A percentile compares a stretch with the other conserved stretches of the same genome.
phyloP scores from a whole-genome alignment of 2,888 invertebrate species.

The Galerucella pusilla region DNA sequence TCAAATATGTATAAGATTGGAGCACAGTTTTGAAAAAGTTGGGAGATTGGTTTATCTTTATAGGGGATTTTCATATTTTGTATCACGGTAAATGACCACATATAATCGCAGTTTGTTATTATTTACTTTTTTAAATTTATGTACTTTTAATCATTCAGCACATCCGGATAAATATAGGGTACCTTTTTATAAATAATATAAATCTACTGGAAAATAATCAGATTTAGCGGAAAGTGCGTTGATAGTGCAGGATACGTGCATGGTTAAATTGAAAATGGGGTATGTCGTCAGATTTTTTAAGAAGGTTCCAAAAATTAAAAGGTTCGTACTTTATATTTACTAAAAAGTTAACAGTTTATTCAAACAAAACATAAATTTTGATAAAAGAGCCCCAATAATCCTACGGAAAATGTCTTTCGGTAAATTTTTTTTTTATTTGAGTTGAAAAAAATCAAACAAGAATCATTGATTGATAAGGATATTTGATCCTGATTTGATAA shows the following conservation, averaged over 20 bases:
- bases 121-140: not conserved
- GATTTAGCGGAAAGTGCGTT: not conserved
- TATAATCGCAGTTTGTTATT: not conserved
- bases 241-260: not conserved
- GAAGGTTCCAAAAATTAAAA: not conserved
- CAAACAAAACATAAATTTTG: too few relatives aligned
- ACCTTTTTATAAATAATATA: not conserved
- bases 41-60: not conserved
- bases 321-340: not conserved
- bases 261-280: not conserved
- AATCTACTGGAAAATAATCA: not conserved
- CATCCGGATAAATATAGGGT: not conserved
- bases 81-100: slow-evolving; percentile 14
- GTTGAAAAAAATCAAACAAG: too few relatives aligned
- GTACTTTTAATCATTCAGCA: not conserved
- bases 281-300: not conserved
- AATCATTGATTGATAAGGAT: too few relatives aligned
- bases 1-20: too few relatives aligned
- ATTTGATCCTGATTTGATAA: too few relatives aligned
- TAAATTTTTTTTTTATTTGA: too few relatives aligned
- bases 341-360: not conserved
- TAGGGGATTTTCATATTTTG: slow-evolving; percentile 5
- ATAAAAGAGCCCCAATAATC: too few relatives aligned
- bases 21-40: too few relatives aligned
- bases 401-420: too few relatives aligned